Evolutionary conservation across 2,113 vertebrate species (phyloP).

Genomic region (Podarcis muralis): DNA sequence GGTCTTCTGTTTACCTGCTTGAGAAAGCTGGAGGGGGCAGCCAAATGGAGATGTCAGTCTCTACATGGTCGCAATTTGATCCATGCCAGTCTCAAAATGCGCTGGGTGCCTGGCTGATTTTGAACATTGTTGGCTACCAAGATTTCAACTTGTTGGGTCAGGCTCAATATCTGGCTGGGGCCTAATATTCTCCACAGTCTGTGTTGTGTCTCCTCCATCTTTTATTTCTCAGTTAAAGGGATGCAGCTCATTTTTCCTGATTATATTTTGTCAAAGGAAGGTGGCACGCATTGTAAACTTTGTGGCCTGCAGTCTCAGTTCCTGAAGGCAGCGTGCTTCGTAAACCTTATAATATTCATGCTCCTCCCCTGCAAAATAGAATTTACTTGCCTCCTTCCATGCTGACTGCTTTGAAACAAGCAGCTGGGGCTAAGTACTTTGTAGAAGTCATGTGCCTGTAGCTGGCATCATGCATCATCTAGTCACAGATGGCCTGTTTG

Average conservation of each 20-base stretch:
- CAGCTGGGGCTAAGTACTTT: not conserved
- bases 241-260: not conserved
- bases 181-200: slow-evolving; percentile 49
- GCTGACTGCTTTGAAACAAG: not conserved
- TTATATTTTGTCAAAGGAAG: not conserved
- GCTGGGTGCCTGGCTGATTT: not conserved
- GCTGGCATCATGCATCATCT: not conserved
- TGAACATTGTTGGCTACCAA: not conserved
- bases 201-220: slow-evolving; percentile 38
- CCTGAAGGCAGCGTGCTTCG: not conserved
- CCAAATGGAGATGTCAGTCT: too few relatives aligned
- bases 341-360: not conserved
- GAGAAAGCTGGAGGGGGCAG: too few relatives aligned
- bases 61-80: too few relatives aligned
- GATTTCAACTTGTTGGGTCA: not conserved
- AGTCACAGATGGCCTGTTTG: slow-evolving; percentile 9
- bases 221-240: too few relatives aligned
- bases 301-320: not conserved
- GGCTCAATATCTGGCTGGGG: not conserved
- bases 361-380: not conserved
- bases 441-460: not conserved
- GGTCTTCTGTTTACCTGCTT: too few relatives aligned
- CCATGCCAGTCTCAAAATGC: too few relatives aligned
- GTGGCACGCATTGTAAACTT: not conserved
- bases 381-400: not conserved